Base-by-base conservation (phyloP, 2,888 invertebrate genomes). In the Gerris lacustris region DNA sequence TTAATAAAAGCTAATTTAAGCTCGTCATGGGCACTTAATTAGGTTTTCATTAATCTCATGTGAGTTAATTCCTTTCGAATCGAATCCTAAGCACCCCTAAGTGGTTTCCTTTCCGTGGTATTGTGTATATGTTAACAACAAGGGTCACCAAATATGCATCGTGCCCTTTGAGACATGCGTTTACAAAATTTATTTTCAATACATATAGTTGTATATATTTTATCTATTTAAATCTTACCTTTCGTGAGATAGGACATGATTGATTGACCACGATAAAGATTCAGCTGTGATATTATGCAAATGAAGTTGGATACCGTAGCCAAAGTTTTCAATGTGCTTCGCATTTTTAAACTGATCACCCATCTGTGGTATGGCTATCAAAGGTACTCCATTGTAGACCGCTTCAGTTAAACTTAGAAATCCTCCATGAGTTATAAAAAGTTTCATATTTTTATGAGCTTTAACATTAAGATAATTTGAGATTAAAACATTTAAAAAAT, bases 231-330 rank as follows among this genome's bases (percentile, higher is more conserved):
- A 17, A 11, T 75, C 76, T 76, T 80, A 84, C 76, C 71, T 77
- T 15, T 78, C 76, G 77, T 82, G 80, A 45, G 78, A 73, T 0
- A 81, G 67, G 31, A 85, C 77, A 74, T 82, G 77, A 0, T 75
- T 72, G 9, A 82, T 73, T 0, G 80, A 78, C 63, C 78, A 63
- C 0, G 75, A 72, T 0, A 82, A 75, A 0, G 76, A 71, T 0
- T 76, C 72, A 44, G 76, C 76, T 0, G 79, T 81, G 5, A 81
- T 78, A 6, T 79, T 77, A 44, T 78, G 78, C 31, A 79, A 81
- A 71, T 78, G 76, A 6, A 82, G 66, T 4, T 77, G 78, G 9
- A 81, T 76, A 31, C 80, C 82, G 70, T 79, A 80, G 43, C 81
- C 82, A 9, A 78, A 77, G 31, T 78, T 75, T 2, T 77, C 79